Evolutionary conservation across 2,113 vertebrate species (phyloP), one percentile per base, ranked within the genome.

Genomic region (Cryptomyrus ogoouensis): DNA sequence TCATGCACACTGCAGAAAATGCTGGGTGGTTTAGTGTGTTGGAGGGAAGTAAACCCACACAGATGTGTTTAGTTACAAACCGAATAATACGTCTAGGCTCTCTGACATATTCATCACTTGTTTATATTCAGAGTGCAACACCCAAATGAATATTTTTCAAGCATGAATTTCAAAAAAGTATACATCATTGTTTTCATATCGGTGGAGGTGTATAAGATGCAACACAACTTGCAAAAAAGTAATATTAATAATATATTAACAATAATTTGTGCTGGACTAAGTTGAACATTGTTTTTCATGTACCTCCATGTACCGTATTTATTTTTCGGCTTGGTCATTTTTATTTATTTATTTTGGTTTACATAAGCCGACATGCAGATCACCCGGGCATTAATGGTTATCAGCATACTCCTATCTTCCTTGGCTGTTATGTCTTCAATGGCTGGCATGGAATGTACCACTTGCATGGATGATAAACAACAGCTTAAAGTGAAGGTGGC

Each of bases 361-460:
- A 15, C 17, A 90, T 89, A 0, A 99, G 98, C 89, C 49, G 96
- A 94, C 27, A 92, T 98, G 87, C 98, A 98, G 94, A 95, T 95
- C 0, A 97, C 97, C 0, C 95, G 98, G 1, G 97, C 96, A 1
- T 90, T 97, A 92, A 97, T 99, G 97, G 93, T 98, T 84, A 58
- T 95, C 88, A 96, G 97, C 80, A 96, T 99, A 80, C 90, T 97
- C 9, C 52, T 98, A 89, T 97, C 97, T 12, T 91, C 95, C 1
- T 56, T 97, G 0, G 98, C 93, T 0, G 47, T 96, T 5, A 91
- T 97, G n/a, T 91, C 97, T 87, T 94, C 97, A 87, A 93, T 95
- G 0, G 58, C 94, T 1, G 98, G 98, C 10, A 98, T 99, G 97
- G 97, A 98, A 80, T 99, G 97, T 92, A 98, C 98, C 90, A 97